phyloP scores from a whole-genome alignment of 2,797 vertebrate genomes.

The Sebastes variabilis region DNA sequence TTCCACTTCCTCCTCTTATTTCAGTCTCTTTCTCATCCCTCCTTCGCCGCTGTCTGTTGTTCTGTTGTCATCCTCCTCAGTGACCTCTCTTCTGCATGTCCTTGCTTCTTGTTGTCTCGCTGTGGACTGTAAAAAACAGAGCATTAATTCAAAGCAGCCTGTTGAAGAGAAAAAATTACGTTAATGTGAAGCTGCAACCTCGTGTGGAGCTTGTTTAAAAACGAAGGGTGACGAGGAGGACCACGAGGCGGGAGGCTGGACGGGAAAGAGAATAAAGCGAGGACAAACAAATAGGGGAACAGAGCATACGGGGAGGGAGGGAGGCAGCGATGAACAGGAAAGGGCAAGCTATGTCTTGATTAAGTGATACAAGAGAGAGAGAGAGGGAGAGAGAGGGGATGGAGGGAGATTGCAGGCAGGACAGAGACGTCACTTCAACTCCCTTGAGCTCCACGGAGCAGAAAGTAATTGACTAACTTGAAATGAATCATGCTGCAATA shows the following conservation, averaged over 20 bases:
- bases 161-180: conserved; percentile 40
- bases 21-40: conserved; percentile 78
- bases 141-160: conserved; percentile 26
- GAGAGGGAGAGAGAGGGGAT: conserved; percentile 45
- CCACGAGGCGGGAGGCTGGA: conserved; percentile 54
- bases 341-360: conserved; percentile 85
- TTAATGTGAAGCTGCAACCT: conserved; percentile 27
- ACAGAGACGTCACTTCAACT: conserved; percentile 73
- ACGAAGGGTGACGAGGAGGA: conserved; percentile 49
- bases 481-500: conserved; percentile 54
- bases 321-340: conserved; percentile 82
- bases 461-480: conserved; percentile 69
- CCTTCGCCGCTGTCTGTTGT: conserved; percentile 46
- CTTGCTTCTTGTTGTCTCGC: conserved; percentile 56
- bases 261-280: conserved; percentile 57
- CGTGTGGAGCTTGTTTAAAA: conserved; percentile 29
- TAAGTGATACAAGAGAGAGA: conserved; percentile 75
- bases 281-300: conserved; percentile 71
- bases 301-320: conserved; percentile 66
- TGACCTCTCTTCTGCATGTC: conserved; percentile 64
- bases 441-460: conserved; percentile 55
- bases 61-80: conserved; percentile 66
- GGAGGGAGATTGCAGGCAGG: conserved; percentile 60
- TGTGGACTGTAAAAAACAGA: conserved; percentile 51
- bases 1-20: conserved; percentile 73